These are phyloP conservation scores for Bucco capensis DNA, from an alignment of 2,113 vertebrate genomes.

Conservation along the genomic window DNA sequence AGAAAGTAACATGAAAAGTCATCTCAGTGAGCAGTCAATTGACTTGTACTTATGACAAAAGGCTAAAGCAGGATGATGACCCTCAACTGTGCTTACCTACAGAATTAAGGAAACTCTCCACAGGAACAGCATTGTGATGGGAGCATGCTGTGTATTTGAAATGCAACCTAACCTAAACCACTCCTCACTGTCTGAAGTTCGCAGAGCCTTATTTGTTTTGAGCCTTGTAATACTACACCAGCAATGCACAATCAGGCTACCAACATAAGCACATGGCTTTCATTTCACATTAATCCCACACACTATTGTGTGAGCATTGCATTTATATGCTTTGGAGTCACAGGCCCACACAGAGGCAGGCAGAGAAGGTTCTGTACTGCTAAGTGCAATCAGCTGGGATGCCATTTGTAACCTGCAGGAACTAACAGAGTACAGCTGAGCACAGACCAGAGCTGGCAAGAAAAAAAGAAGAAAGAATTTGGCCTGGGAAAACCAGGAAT, in stretches of 20 bases:
- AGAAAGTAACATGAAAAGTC: not conserved
- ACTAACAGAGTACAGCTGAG: not conserved
- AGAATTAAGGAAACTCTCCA: not conserved
- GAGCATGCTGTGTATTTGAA: not conserved
- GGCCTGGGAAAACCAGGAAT: not conserved
- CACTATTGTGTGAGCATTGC: not conserved
- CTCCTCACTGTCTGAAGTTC: not conserved
- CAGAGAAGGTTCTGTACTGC: not conserved
- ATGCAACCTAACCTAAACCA: not conserved
- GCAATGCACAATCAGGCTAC: not conserved
- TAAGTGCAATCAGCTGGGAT: not conserved
- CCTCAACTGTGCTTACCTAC: not conserved
- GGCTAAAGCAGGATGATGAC: not conserved
- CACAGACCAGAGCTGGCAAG: not conserved
- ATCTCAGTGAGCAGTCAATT: not conserved
- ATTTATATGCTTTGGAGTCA: not conserved
- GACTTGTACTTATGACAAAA: not conserved
- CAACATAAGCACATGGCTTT: not conserved
- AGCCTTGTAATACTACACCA: not conserved
- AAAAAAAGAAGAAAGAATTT: not conserved
- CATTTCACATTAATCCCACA: not conserved
- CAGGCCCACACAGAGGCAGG: not conserved
- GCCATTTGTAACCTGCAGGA: not conserved
- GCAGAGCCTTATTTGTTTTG: not conserved
- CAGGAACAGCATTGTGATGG: fast-evolving